Conservation (phyloP, 2,888 invertebrate species). For the Polydrusus cervinus region DNA sequence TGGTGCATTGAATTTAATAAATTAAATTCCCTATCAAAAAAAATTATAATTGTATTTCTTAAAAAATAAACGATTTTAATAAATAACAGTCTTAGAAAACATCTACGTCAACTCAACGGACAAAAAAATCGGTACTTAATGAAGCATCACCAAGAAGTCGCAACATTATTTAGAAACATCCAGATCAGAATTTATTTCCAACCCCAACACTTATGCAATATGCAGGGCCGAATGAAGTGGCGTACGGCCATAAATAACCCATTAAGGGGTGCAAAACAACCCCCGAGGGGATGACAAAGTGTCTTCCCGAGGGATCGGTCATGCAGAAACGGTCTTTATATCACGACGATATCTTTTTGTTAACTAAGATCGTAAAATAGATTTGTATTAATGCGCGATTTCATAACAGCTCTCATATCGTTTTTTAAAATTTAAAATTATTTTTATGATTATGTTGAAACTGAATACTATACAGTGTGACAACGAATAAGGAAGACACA, state of each 20-base stretch:
- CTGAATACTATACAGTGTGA: too few relatives aligned
- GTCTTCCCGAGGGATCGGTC: conserved; percentile 54
- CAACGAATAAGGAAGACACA: too few relatives aligned
- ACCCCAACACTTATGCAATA: conserved; percentile 48
- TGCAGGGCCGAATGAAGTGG: conserved; percentile 44
- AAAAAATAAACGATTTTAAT: too few relatives aligned
- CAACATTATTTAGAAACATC: conserved; percentile 39
- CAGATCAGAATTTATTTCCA: conserved; percentile 46
- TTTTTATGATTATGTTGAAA: too few relatives aligned
- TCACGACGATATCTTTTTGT: conserved; percentile 51
- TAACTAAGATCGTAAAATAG: conserved; percentile 46
- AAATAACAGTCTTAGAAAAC: too few relatives aligned
- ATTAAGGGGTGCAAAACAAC: conserved; percentile 52
- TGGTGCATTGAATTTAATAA: too few relatives aligned
- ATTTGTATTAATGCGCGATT: conserved; percentile 44
- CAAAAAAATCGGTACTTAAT: conserved; percentile 26
- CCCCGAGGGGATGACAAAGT: conserved; percentile 54
- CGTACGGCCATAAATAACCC: conserved; percentile 54
- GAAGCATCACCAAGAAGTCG: conserved; percentile 38
- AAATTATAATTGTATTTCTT: too few relatives aligned
- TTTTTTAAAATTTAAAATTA: too few relatives aligned
- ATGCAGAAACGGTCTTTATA: conserved; percentile 50
- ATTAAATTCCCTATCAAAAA: too few relatives aligned
- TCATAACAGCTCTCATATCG: too few relatives aligned
- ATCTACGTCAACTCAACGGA: conserved; percentile 9